phyloP scores from a whole-genome alignment of 1,140 invertebrate genomes.

The Drosophila santomea region DNA sequence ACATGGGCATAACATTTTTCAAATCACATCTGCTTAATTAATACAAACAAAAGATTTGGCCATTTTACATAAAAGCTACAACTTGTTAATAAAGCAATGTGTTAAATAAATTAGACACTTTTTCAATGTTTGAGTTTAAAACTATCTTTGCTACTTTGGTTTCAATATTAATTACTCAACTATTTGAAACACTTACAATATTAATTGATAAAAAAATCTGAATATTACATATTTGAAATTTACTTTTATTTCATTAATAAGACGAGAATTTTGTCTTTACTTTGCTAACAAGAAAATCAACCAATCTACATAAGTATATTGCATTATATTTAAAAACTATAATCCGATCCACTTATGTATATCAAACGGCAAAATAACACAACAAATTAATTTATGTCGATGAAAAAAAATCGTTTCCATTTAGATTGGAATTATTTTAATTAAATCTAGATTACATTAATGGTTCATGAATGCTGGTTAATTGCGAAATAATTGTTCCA shows the following conservation, averaged over 20 bases:
- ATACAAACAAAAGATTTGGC: not conserved
- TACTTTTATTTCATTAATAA: no score
- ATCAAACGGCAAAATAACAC: not conserved
- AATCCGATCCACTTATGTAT: not conserved
- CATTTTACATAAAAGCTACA: no score
- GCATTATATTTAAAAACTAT: not conserved
- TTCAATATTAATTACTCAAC: no score
- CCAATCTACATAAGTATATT: no score
- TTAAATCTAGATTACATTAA: constrained; percentile 23
- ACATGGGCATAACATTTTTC: not conserved
- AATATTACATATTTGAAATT: no score
- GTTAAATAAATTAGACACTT: no score
- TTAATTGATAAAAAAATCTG: not conserved
- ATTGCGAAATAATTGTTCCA: constrained; percentile 17
- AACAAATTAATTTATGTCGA: not conserved
- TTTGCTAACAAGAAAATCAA: not conserved
- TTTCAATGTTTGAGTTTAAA: no score
- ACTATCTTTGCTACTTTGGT: no score
- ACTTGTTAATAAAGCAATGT: no score
- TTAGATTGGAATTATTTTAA: constrained; percentile 28
- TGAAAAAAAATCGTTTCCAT: constrained; percentile 16
- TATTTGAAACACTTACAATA: not conserved
- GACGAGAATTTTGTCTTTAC: no score
- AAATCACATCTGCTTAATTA: not conserved
- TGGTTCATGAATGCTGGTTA: constrained; percentile 14